phyloP scores from a whole-genome alignment of 2,888 invertebrate species.

The Physocephala rufipes region DNA sequence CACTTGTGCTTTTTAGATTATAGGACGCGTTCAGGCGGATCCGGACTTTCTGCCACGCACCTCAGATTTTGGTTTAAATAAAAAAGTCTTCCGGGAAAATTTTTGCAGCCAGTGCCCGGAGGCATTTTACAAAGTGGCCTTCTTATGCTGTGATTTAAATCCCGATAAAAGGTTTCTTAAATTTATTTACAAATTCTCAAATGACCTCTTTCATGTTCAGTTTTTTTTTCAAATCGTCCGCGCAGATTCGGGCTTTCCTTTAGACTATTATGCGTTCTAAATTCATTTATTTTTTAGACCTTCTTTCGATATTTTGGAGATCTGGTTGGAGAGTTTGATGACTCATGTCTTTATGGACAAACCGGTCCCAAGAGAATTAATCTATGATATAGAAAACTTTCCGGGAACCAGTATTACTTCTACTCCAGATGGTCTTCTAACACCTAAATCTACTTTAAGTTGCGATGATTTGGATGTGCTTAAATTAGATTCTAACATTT shows the following conservation, averaged over 20 bases:
- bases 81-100: conserved; percentile 83
- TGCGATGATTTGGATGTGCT: conserved; percentile 59
- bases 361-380: conserved; percentile 73
- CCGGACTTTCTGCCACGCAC: conserved; percentile 93
- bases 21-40: conserved; percentile 93
- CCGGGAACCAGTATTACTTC: conserved; percentile 63
- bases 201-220: not conserved
- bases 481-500: conserved; percentile 36
- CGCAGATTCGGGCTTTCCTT: not conserved
- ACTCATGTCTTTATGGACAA: conserved; percentile 75
- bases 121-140: conserved; percentile 87
- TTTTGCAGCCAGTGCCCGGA: conserved; percentile 86
- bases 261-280: not conserved
- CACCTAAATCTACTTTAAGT: conserved; percentile 63
- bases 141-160: conserved; percentile 88
- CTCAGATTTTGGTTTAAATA: conserved; percentile 91
- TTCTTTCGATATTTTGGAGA: conserved; percentile 87
- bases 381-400: conserved; percentile 81
- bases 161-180: conserved; percentile 89
- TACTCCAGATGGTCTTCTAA: conserved; percentile 61
- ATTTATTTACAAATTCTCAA: no score
- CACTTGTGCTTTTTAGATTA: conserved; percentile 73
- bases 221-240: no score
- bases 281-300: conserved; percentile 70
- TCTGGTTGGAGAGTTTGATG: conserved; percentile 85